Evolutionary conservation across 2,797 vertebrate species (phyloP).

Genomic region (Pseudopleuronectes americanus): DNA sequence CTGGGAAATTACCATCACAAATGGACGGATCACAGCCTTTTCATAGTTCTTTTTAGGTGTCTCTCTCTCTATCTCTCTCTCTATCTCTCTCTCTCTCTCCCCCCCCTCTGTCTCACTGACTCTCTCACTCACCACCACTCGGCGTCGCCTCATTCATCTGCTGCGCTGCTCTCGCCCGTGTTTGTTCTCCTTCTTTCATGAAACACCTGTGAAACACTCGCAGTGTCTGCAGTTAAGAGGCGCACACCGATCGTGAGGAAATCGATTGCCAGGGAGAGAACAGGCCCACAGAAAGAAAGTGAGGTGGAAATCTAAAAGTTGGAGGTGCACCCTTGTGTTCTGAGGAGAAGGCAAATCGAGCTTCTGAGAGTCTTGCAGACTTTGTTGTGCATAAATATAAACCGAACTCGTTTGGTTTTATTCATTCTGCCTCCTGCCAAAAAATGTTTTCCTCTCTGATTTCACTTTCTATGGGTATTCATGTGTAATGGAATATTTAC

Average conservation of each 20-base stretch:
- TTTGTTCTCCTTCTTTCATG: conserved; percentile 68
- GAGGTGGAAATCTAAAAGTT: conserved; percentile 32
- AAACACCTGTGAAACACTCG: conserved; percentile 66
- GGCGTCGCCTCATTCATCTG: conserved; percentile 46
- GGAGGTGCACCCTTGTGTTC: conserved; percentile 7
- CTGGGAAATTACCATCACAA: conserved; percentile 46
- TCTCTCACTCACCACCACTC: conserved; percentile 25
- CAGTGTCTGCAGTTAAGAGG: conserved; percentile 52
- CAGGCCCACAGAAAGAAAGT: conserved; percentile 14
- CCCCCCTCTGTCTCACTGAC: conserved; percentile 15
- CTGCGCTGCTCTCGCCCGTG: conserved; percentile 34
- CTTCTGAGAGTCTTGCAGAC: background rate
- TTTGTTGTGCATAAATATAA: too few species aligned
- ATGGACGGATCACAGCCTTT: conserved; percentile 35
- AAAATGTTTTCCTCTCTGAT: background rate
- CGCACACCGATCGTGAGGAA: conserved; percentile 23
- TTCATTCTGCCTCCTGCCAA: too few species aligned
- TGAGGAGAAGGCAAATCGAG: conserved; percentile 33
- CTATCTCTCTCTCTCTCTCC: too few species aligned
- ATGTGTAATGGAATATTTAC: background rate
- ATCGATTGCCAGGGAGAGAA: conserved; percentile 41
- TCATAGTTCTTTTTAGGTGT: conserved; percentile 37
- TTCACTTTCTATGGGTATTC: background rate
- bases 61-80: conserved; percentile 1
- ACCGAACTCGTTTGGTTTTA: too few species aligned